Evolutionary conservation across 2,888 invertebrate species (phyloP).

Genomic region (Himalopsyche anomala): DNA sequence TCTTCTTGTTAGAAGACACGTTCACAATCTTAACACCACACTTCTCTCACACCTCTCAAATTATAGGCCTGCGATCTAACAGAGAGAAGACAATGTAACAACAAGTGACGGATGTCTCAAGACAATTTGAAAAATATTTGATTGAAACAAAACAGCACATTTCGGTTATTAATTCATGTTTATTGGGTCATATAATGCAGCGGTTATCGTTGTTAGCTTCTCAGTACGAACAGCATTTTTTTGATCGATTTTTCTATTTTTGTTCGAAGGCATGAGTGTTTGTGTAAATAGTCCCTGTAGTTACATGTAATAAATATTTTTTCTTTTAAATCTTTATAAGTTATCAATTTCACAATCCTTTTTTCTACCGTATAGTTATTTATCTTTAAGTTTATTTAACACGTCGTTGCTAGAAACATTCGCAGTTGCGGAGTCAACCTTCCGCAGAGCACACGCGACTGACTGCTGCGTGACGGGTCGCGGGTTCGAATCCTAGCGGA

Average conservation of each 20-base stretch:
- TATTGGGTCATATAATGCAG: no score
- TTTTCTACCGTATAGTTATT: background rate
- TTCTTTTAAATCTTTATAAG: no score
- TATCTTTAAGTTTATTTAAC: background rate
- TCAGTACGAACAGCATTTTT: no score
- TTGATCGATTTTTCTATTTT: no score
- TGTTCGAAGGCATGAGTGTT: no score
- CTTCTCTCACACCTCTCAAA: background rate
- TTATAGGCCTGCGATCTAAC: background rate
- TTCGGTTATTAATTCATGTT: no score
- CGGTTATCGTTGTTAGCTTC: no score
- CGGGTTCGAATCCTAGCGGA: background rate
- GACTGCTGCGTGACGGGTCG: background rate
- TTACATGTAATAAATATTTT: background rate
- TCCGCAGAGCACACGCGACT: background rate
- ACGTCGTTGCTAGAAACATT: background rate
- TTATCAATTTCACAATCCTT: background rate
- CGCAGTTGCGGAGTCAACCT: background rate
- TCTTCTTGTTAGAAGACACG: conserved; percentile 8
- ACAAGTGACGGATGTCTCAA: background rate
- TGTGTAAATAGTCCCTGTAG: no score
- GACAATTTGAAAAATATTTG: no score
- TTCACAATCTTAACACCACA: background rate
- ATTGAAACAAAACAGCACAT: no score
- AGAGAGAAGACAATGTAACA: background rate